A percentile compares a stretch with the other conserved stretches of the same genome.
phyloP scores from a whole-genome alignment of 2,113 vertebrate species.

The Tragelaphus scriptus region DNA sequence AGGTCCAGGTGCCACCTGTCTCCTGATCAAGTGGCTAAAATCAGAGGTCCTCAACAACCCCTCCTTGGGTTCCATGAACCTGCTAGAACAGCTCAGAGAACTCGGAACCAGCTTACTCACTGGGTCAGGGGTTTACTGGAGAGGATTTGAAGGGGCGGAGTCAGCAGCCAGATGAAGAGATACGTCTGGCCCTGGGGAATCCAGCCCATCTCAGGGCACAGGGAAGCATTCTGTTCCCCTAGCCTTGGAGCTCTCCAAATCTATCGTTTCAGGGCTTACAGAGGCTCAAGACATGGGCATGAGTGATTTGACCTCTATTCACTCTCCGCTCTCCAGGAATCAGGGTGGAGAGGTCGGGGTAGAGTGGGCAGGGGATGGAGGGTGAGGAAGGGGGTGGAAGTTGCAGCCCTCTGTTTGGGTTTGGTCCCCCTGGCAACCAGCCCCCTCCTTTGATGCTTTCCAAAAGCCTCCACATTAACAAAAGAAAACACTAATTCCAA shows the following conservation, averaged over 20 bases:
- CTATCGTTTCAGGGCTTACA: not conserved
- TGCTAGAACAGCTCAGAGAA: not conserved
- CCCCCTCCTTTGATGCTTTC: not conserved
- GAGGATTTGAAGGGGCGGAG: not conserved
- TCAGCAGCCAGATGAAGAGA: not conserved
- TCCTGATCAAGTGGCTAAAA: not conserved
- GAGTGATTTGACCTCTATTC: not conserved
- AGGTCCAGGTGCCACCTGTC: not conserved
- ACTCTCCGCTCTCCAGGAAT: not conserved
- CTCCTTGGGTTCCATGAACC: not conserved
- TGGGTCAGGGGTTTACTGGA: not conserved
- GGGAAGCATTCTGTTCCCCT: not conserved
- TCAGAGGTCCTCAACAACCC: not conserved
- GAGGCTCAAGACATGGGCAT: not conserved
- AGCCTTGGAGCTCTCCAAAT: not conserved
- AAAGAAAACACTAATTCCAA: not conserved
- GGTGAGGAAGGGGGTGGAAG: not conserved
- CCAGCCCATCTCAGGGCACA: too few relatives aligned
- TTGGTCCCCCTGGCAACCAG: not conserved
- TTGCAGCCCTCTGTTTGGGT: not conserved
- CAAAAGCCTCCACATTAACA: not conserved
- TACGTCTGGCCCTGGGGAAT: not conserved
- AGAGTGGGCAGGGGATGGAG: not conserved
- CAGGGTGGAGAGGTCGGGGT: not conserved
- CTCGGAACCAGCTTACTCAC: not conserved